Evolutionary conservation across 2,113 vertebrate species (phyloP), one percentile per base, ranked within the genome.

Genomic region (Geococcyx californianus): DNA sequence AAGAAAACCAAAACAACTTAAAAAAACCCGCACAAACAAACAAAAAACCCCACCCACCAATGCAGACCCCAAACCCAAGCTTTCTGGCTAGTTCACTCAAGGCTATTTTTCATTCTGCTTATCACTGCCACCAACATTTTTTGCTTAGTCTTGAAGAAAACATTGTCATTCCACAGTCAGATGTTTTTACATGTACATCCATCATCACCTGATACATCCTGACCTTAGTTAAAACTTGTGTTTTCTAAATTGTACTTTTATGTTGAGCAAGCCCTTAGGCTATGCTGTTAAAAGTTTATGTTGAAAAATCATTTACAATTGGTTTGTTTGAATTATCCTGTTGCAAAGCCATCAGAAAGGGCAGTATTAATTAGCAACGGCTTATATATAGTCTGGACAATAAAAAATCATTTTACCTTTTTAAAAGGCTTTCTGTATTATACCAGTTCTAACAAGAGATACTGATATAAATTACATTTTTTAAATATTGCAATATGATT

Each of bases 231-330:
- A 98, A 98, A 98, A 96, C 87, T 97, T 93, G 28, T 54, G 93
- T 97, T 98, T 98, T 97, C 96, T 96, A 98, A 98, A 96, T 95
- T 89, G 95, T 94, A 94, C 96, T 98, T 98, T 98, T 83, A 98
- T 97, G 97, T 95, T 94, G 87, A 97, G 94, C 94, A 95, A 97
- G 94, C 97, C 97, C 97, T 96, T 47, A 47, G 98, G 97, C 97
- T 97, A 96, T 26, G n/a, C 94, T 96, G 95, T 94, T 98, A 95
- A 95, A 97, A 93, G 97, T 98, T 98, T 98, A 97, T 96, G 94
- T 96, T 93, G 93, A 97, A 96, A 97, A 97, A 98, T 90, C 96
- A 97, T 97, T 97, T 95, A 68, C 97, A 98, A 98, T 97, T 97
- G 87, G 94, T 97, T 97, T 96, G 94, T 98, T 98, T 98, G 97